A percentile compares a stretch with the other conserved stretches of the same genome.
These are phyloP conservation scores for Kryptolebias ocellatus DNA, from an alignment of 2,797 vertebrate species.

Conservation along the genomic window DNA sequence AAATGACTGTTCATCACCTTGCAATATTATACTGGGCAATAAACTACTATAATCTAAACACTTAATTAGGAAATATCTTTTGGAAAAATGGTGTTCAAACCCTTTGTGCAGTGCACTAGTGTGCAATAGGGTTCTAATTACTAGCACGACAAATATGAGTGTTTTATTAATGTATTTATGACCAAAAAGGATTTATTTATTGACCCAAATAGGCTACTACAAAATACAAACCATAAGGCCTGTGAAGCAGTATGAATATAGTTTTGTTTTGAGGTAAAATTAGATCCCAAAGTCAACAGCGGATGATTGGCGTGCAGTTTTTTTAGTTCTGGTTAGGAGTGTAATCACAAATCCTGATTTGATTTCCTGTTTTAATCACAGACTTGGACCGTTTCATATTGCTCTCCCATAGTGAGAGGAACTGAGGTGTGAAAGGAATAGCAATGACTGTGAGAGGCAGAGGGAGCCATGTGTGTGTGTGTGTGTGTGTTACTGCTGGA, in stretches of 20 bases:
- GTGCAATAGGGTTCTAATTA: too few species aligned
- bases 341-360: slow-evolving; percentile 59
- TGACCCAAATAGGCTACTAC: slow-evolving; percentile 12
- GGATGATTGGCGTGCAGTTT: slow-evolving; percentile 19
- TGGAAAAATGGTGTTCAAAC: neutral
- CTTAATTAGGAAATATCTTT: neutral
- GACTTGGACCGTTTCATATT: slow-evolving; percentile 67
- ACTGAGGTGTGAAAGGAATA: slow-evolving; percentile 78
- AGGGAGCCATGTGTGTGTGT: slow-evolving; percentile 31
- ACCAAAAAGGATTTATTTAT: slow-evolving; percentile 2
- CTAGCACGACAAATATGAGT: too few species aligned
- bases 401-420: slow-evolving; percentile 60
- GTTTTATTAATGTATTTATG: neutral
- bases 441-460: slow-evolving; percentile 69
- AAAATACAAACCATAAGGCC: slow-evolving; percentile 12
- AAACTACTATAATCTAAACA: neutral
- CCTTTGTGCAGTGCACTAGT: too few species aligned
- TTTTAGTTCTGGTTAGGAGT: slow-evolving; percentile 41
- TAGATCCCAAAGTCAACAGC: slow-evolving; percentile 16
- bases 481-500: slow-evolving; percentile 37
- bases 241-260: slow-evolving; percentile 19
- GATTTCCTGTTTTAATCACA: slow-evolving; percentile 64
- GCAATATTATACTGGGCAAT: neutral
- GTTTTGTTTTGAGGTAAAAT: slow-evolving; percentile 14
- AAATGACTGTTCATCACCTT: too few species aligned